Percentiles rank a stretch among this genome's conserved stretches.
These are phyloP conservation scores for Eidolon helvum DNA, from an alignment of 2,113 vertebrate species.

Conservation along the genomic window DNA sequence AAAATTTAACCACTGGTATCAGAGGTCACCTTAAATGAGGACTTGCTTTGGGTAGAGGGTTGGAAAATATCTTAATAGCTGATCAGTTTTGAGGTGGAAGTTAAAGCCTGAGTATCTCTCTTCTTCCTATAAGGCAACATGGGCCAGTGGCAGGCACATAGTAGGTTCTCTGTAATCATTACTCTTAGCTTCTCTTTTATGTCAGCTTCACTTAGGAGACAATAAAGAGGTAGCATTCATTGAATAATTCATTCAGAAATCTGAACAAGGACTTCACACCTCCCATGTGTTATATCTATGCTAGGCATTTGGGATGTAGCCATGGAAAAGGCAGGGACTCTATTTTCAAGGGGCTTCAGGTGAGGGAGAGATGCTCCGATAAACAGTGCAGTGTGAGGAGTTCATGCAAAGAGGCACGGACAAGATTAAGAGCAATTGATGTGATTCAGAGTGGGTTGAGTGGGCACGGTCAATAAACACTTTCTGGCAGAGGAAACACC, in stretches of 20 bases:
- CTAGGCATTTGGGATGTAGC: neutral
- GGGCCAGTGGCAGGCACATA: neutral
- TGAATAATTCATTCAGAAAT: conserved; percentile 72
- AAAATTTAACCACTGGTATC: neutral
- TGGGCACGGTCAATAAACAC: rapidly evolving
- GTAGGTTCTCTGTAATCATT: neutral
- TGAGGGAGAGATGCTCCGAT: neutral
- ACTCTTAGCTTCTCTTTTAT: too few relatives aligned
- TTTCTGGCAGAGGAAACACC: too few relatives aligned
- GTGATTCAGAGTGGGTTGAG: too few relatives aligned
- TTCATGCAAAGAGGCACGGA: rapidly evolving
- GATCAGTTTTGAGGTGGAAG: neutral
- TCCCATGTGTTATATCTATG: neutral
- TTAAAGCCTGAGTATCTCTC: rapidly evolving
- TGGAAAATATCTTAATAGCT: rapidly evolving
- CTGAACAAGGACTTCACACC: conserved; percentile 54
- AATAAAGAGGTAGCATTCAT: conserved; percentile 49
- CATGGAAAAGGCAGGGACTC: neutral
- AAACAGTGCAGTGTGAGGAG: neutral
- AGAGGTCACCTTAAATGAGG: neutral
- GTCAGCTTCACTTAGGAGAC: neutral
- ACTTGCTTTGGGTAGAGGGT: neutral
- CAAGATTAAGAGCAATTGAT: rapidly evolving
- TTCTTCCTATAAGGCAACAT: rapidly evolving
- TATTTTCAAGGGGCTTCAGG: neutral